These are phyloP conservation scores for Branchinecta sandiegonensis DNA, from an alignment of 2,888 invertebrate species.

Conservation along the genomic window DNA sequence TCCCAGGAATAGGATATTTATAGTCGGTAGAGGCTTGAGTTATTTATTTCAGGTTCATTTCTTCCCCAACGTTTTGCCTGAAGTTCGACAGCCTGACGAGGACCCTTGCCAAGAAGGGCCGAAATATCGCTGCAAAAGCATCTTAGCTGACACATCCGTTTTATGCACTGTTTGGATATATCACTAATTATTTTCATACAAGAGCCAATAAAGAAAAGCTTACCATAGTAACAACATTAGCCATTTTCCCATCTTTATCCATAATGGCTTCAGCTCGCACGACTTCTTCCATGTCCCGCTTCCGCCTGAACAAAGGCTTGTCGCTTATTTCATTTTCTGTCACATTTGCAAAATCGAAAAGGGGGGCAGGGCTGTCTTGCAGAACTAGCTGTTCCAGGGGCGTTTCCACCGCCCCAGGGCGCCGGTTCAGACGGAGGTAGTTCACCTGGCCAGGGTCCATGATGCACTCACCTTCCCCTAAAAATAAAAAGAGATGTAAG, in stretches of 20 bases:
- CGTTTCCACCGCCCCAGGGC: constrained; percentile 26
- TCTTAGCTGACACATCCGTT: no score
- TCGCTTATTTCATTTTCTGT: constrained; percentile 17
- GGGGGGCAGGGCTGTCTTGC: constrained; percentile 18
- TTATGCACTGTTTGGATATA: no score
- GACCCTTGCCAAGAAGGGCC: no score
- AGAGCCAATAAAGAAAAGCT: constrained; percentile 28
- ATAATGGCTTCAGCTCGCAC: constrained; percentile 54
- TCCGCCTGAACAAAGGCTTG: constrained; percentile 38
- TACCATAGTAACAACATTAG: constrained; percentile 61
- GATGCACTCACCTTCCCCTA: constrained; percentile 28
- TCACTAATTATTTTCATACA: no score
- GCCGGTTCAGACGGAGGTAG: constrained; percentile 41
- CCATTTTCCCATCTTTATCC: constrained; percentile 51
- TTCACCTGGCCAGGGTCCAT: constrained; percentile 47
- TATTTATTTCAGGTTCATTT: no score
- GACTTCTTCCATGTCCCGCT: constrained; percentile 47
- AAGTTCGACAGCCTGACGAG: no score
- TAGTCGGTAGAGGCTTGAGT: no score
- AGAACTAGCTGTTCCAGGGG: constrained; percentile 40
- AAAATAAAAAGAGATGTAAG: neutral
- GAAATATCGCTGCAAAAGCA: no score
- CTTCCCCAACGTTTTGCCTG: no score
- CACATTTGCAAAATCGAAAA: constrained; percentile 20
- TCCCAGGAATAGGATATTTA: no score